These are phyloP conservation scores for Autographa pulchrina DNA, from an alignment of 2,888 invertebrate genomes.

Conservation along the genomic window DNA sequence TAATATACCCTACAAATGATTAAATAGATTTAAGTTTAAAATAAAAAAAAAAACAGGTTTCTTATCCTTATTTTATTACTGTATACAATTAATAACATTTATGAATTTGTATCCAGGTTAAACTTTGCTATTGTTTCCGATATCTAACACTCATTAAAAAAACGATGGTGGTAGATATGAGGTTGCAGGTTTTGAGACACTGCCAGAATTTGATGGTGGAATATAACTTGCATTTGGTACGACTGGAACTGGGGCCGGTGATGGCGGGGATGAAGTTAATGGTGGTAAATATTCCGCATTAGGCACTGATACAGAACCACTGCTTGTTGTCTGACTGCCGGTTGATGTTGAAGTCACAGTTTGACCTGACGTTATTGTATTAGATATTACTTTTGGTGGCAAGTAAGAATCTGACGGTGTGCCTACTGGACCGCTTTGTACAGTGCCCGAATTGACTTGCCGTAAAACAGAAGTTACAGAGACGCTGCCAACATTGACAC, in stretches of 20 bases:
- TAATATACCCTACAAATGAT: too few species aligned
- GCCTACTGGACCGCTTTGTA: constrained; percentile 37
- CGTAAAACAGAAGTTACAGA: constrained; percentile 48
- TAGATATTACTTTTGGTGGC: constrained; percentile 60
- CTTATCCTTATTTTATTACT: background rate
- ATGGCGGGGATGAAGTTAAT: constrained; percentile 39
- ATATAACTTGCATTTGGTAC: constrained; percentile 64
- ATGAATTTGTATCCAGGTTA: background rate
- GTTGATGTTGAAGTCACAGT: constrained; percentile 31
- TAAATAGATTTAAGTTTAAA: background rate
- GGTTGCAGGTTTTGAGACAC: constrained; percentile 72
- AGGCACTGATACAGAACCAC: constrained; percentile 52
- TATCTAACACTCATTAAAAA: constrained; percentile 49
- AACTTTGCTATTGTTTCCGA: background rate
- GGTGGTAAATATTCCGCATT: constrained; percentile 65
- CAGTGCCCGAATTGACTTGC: constrained; percentile 29
- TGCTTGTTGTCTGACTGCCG: constrained; percentile 39
- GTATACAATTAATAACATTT: background rate
- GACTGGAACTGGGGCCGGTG: constrained; percentile 52
- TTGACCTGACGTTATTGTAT: constrained; percentile 24
- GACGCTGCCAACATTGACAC: constrained; percentile 44
- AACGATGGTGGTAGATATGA: constrained; percentile 80
- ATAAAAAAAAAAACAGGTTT: background rate
- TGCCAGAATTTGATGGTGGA: constrained; percentile 64
- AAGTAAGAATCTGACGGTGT: constrained; percentile 64